Evolutionary conservation across 2,888 invertebrate species (phyloP).

Genomic region (Digitonthophagus gazella): DNA sequence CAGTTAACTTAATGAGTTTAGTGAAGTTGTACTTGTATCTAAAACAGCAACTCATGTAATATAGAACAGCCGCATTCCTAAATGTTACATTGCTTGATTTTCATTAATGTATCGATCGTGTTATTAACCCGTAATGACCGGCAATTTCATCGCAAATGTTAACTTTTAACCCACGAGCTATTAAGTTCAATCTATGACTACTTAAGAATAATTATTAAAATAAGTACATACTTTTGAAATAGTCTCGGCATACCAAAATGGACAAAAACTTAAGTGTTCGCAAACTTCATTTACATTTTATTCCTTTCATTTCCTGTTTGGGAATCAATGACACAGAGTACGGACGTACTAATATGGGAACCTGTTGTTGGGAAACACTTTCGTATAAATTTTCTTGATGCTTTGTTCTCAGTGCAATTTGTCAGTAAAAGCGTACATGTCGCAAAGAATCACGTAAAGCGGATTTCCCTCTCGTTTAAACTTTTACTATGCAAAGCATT

Average conservation of each 20-base stretch:
- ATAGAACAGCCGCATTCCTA: background rate
- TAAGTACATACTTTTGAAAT: background rate
- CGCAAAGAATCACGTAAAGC: background rate
- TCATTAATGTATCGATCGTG: background rate
- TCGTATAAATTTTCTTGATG: background rate
- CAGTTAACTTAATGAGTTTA: background rate
- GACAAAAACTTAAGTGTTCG: background rate
- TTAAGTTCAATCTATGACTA: background rate
- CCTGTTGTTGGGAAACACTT: background rate
- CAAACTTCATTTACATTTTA: background rate
- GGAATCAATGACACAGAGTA: background rate
- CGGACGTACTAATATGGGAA: background rate
- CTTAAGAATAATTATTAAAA: background rate
- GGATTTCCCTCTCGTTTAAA: background rate
- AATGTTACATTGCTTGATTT: background rate
- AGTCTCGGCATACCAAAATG: no score
- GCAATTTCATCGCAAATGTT: background rate
- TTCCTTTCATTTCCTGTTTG: background rate
- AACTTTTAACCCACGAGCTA: background rate
- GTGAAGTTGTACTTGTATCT: background rate
- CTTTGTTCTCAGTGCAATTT: background rate
- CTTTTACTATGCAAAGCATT: background rate
- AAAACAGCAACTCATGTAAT: background rate
- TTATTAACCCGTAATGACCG: background rate
- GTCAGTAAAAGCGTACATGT: background rate